phyloP scores from a whole-genome alignment of 2,797 vertebrate species.

The Falco berigora region DNA sequence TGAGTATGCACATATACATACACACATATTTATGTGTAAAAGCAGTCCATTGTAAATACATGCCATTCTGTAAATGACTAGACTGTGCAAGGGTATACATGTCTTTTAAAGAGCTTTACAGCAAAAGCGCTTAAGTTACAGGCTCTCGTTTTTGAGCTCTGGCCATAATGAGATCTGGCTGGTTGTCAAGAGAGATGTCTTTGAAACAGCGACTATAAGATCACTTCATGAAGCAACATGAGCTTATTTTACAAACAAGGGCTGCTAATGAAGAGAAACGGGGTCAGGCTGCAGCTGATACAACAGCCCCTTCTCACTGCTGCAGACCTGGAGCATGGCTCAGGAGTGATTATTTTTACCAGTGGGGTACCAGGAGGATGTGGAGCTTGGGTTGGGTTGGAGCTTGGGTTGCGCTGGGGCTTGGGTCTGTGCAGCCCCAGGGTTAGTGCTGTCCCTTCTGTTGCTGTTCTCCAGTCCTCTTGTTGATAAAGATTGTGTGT shows the following conservation, averaged over 20 bases:
- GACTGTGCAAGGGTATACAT: neutral
- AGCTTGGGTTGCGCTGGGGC: neutral
- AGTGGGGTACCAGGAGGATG: neutral
- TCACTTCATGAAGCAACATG: neutral
- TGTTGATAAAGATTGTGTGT: too few relatives aligned
- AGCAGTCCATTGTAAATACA: neutral
- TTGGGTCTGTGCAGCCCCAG: neutral
- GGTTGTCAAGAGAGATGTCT: neutral
- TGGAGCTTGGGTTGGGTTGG: neutral
- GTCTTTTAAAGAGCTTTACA: constrained; percentile 36
- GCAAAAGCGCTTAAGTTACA: neutral
- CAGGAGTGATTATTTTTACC: neutral
- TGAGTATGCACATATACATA: neutral
- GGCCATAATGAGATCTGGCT: neutral
- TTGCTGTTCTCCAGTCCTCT: neutral
- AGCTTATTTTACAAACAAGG: neutral
- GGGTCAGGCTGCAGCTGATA: neutral
- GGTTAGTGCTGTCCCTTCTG: neutral
- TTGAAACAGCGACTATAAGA: neutral
- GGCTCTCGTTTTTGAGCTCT: neutral
- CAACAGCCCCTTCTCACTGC: neutral
- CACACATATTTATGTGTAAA: neutral
- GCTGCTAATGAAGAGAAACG: neutral
- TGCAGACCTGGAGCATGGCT: neutral
- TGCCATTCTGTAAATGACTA: constrained; percentile 1